phyloP scores from a whole-genome alignment of 2,888 invertebrate species.

The Diadegma fenestrale region DNA sequence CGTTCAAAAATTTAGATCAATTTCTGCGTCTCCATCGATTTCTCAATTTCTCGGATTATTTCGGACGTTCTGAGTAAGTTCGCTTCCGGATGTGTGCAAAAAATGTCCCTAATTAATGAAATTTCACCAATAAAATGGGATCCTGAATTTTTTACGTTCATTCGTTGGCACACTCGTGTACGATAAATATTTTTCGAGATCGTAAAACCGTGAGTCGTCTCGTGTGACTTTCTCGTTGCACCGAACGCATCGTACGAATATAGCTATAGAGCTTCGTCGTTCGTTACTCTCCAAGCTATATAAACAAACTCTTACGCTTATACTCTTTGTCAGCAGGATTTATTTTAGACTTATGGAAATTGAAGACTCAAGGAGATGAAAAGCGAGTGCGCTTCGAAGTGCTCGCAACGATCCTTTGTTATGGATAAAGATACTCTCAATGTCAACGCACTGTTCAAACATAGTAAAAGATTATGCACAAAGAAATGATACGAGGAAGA shows the following conservation, averaged over 20 bases:
- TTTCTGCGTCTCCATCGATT: too few relatives aligned
- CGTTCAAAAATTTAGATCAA: not conserved
- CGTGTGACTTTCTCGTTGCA: slow-evolving; percentile 65
- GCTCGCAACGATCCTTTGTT: slow-evolving; percentile 14
- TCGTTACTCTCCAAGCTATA: slow-evolving; percentile 71
- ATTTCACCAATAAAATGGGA: slow-evolving; percentile 15
- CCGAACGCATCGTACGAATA: not conserved
- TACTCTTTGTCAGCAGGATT: slow-evolving; percentile 41
- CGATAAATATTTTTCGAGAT: slow-evolving; percentile 17
- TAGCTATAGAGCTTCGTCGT: slow-evolving; percentile 43
- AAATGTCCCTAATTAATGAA: not conserved
- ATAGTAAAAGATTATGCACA: not conserved
- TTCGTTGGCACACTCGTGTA: not conserved
- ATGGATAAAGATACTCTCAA: slow-evolving; percentile 35
- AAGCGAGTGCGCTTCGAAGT: slow-evolving; percentile 21
- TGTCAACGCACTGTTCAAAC: slow-evolving; percentile 40
- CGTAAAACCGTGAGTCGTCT: slow-evolving; percentile 55
- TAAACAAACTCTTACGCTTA: slow-evolving; percentile 14
- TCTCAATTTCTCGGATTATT: not conserved
- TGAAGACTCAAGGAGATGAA: slow-evolving; percentile 31
- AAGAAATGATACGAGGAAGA: not conserved
- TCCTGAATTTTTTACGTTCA: not conserved
- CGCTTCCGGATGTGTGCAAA: not conserved
- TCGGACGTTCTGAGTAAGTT: not conserved
- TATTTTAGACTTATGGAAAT: slow-evolving; percentile 63